Conservation (phyloP, 2,797 vertebrate species). For the Labroides dimidiatus region DNA sequence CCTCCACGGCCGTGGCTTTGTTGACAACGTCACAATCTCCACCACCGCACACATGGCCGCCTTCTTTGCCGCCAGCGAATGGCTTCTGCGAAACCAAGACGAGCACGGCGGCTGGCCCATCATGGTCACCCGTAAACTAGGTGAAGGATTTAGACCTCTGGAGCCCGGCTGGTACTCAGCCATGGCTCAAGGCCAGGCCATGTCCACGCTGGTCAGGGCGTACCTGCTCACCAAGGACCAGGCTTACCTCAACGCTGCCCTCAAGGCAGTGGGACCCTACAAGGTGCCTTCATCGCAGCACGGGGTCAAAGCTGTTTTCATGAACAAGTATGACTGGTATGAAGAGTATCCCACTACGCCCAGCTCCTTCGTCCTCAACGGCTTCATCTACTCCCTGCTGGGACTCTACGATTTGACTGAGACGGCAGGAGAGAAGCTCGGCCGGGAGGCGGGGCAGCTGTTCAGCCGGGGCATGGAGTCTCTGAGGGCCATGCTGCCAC, state of each 20-base stretch:
- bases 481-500: slow-evolving; percentile 95
- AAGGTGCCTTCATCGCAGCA: slow-evolving; percentile 92
- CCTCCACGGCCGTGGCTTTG: slow-evolving; percentile 88
- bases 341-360: slow-evolving; percentile 98
- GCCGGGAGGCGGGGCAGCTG: slow-evolving; percentile 88
- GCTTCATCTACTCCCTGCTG: slow-evolving; percentile 97
- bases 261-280: slow-evolving; percentile 91
- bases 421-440: slow-evolving; percentile 90
- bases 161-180: slow-evolving; percentile 99
- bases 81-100: slow-evolving; percentile 97
- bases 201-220: slow-evolving; percentile 95
- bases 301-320: slow-evolving; percentile 95
- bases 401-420: slow-evolving; percentile 95
- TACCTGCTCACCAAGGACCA: slow-evolving; percentile 95
- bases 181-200: slow-evolving; percentile 99
- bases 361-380: slow-evolving; percentile 97
- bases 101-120: slow-evolving; percentile 97
- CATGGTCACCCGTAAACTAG: slow-evolving; percentile 96
- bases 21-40: slow-evolving; percentile 95
- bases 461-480: slow-evolving; percentile 95
- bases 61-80: slow-evolving; percentile 95
- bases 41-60: slow-evolving; percentile 96
- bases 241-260: slow-evolving; percentile 89
- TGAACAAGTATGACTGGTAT: slow-evolving; percentile 97
- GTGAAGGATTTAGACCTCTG: slow-evolving; percentile 93